These are phyloP conservation scores for Hippoglossus hippoglossus DNA, from an alignment of 2,797 vertebrate species.

Conservation along the genomic window DNA sequence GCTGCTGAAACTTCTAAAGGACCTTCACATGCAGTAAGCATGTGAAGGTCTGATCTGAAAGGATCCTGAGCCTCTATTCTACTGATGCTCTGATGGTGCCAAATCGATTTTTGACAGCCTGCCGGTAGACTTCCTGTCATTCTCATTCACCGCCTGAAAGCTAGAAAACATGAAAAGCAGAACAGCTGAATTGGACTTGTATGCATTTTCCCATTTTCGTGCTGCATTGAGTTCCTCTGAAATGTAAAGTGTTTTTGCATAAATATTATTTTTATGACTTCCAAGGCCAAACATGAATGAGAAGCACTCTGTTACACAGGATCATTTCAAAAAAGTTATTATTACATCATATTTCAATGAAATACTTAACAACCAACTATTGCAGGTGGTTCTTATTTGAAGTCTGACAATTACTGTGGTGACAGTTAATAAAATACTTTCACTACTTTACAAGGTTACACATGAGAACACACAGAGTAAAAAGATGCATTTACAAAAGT, in stretches of 20 bases:
- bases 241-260: slow-evolving; percentile 25
- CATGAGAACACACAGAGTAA: too few species aligned
- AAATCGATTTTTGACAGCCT: slow-evolving; percentile 74
- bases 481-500: too few species aligned
- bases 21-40: slow-evolving; percentile 29
- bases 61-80: slow-evolving; percentile 54
- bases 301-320: neutral
- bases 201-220: slow-evolving; percentile 32
- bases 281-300: slow-evolving; percentile 10
- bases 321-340: neutral
- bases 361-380: neutral
- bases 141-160: slow-evolving; percentile 44
- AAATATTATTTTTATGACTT: slow-evolving; percentile 12
- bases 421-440: too few species aligned
- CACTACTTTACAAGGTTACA: too few species aligned
- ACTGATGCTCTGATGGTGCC: slow-evolving; percentile 66
- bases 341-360: neutral
- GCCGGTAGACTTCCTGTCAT: slow-evolving; percentile 67
- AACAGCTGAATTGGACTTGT: slow-evolving; percentile 49
- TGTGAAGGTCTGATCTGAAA: slow-evolving; percentile 42
- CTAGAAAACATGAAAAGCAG: slow-evolving; percentile 56
- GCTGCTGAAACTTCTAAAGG: neutral
- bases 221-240: slow-evolving; percentile 31
- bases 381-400: neutral
- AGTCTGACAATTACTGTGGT: too few species aligned